A percentile compares a stretch with the other conserved stretches of the same genome.
These are phyloP conservation scores for Actinopyga echinites DNA, from an alignment of 53 echinoderm and acorn worm species.

Conservation along the genomic window DNA sequence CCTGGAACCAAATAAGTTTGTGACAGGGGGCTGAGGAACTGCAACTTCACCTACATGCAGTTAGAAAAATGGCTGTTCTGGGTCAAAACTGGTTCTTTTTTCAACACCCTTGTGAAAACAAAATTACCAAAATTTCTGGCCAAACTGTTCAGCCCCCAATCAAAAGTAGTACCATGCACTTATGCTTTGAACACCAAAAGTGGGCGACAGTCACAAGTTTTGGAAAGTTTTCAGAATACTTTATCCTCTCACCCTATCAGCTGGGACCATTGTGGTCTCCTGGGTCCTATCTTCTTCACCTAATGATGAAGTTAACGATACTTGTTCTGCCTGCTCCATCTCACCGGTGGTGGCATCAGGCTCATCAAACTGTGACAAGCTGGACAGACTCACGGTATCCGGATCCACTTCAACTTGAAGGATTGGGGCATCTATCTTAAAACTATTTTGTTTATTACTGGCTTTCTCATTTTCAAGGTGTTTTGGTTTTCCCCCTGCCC, in stretches of 20 bases:
- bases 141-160: too few species aligned
- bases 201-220: too few species aligned
- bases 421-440: not conserved
- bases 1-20: too few species aligned
- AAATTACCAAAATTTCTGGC: too few species aligned
- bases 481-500: slow-evolving; percentile 3
- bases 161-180: too few species aligned
- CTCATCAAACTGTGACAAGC: slow-evolving; percentile 75
- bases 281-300: slow-evolving; percentile 62
- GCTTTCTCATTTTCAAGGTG: not conserved
- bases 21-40: too few species aligned
- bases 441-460: not conserved
- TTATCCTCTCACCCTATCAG: slow-evolving; percentile 58
- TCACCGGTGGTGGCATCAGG: slow-evolving; percentile 18
- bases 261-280: slow-evolving; percentile 76
- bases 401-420: slow-evolving; percentile 51
- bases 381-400: slow-evolving; percentile 84
- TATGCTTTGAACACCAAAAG: too few species aligned
- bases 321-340: slow-evolving; percentile 26
- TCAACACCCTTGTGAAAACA: too few species aligned
- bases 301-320: slow-evolving; percentile 41
- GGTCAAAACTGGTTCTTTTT: too few species aligned
- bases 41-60: too few species aligned
- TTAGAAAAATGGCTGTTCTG: too few species aligned
- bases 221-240: too few species aligned